Evolutionary conservation across 2,888 invertebrate genomes (phyloP), one percentile per base, ranked within the genome.

Genomic region (Acanthoscelides obtectus): DNA sequence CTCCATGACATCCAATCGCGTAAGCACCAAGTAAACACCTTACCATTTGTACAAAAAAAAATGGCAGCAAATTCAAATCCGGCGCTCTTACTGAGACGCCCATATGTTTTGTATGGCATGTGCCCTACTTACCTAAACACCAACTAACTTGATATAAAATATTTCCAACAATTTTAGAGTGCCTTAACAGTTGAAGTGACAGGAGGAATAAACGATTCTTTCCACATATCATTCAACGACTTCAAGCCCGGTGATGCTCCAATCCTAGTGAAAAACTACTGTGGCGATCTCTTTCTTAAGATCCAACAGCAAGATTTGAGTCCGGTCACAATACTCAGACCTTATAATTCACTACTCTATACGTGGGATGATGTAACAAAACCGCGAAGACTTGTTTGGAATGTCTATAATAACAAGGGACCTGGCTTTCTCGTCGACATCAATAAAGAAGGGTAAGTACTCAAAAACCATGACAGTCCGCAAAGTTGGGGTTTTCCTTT

Each of bases 301-400:
- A 88, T 95, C 64, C 92, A 94, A 77, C 94, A 95, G 85, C 81
- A 84, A 27, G 86, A 86, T 77, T 77, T 89, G 81, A 86, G 87
- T 22, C 89, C 90, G 85, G 94, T 93, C 67, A 93, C 93, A 0
- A 85, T 95, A 22, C 84, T 95, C 68, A 93, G 92, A 79, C 93
- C 94, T 0, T 90, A 90, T 77, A 91, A 94, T 83, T 90, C 92
- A 12, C 86, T 94, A 80, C 83, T 94, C 63, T 94, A 94, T 81
- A 94, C 95, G 0, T 95, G 95, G 95, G 94, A 94, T 79, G 94
- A 95, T 83, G 94, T 94, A 0, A 89, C 90, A 0, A 90, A 91
- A 71, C 90, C 91, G 19, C 87, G 94, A 73, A 89, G 89, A 69
- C 86, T 95, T 1, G 87, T 92, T 77, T 95, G 95, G 95, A 94